Base-by-base conservation (phyloP, 2,113 vertebrate genomes). In the Ceratotherium simum region DNA sequence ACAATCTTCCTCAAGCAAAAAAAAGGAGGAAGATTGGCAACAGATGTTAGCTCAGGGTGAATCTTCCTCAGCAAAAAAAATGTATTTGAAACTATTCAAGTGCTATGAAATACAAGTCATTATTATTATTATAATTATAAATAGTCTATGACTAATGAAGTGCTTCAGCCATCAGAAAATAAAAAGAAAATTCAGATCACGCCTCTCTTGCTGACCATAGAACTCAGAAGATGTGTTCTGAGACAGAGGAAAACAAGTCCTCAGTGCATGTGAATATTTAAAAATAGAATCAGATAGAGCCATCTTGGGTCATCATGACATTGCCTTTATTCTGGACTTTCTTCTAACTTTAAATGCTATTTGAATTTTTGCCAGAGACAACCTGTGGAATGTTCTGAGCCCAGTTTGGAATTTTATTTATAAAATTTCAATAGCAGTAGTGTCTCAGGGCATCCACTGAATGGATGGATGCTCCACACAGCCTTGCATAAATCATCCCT, bases 381-480 rank as follows among this genome's bases (percentile, higher is more conserved):
- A 88, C 80, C 84, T 67, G 84, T 91, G 94, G 78, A 96, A 88
- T 88, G 90, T 91, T 89, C 94, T 64, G 76, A 96, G 87, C 84
- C 80, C 70, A 88, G 42, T 88, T 92, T 90, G 92, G 92, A 90
- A 84, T 96, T 65, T 97, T 97, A 98, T 98, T 97, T 97, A 94
- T 97, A 97, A 84, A 96, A 58, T 86, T 90, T 92, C 62, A 95
- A 85, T 51, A 79, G 65, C 13, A 31, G 8, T 42, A 33, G 62
- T 48, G 79, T 96, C 88, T 51, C 18, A 27, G 80, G 54, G 46
- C 42, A 33, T 13, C 39, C n/a, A 36, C 78, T 56, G 70, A 95
- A 82, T 72, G 94, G 51, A 54, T 31, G 33, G 82, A 62, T n/a
- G 51, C 51, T 64, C 48, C 21, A 48, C 14, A 48, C 6, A 21